phyloP scores from a whole-genome alignment of 2,888 invertebrate genomes.

The Leptura quadrifasciata region DNA sequence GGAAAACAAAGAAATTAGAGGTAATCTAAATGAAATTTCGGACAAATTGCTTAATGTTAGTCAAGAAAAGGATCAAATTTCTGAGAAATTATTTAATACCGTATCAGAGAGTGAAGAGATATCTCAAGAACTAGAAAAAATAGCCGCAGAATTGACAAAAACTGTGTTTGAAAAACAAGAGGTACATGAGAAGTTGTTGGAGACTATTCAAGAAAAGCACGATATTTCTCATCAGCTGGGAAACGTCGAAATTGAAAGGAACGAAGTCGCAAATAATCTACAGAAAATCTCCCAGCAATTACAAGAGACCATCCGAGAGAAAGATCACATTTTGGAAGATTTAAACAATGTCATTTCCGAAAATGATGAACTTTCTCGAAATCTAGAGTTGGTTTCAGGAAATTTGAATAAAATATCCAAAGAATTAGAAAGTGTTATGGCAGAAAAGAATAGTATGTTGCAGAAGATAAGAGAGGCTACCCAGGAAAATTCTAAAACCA shows the following conservation, averaged over 20 bases:
- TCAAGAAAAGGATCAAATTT: not conserved
- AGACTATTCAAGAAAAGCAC: not conserved
- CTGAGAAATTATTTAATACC: not conserved
- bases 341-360: not conserved
- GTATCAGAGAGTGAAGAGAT: not conserved
- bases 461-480: not conserved
- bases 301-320: not conserved
- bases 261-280: not conserved
- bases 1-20: not conserved
- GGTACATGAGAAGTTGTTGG: not conserved
- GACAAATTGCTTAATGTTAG: not conserved
- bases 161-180: not conserved
- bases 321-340: not conserved
- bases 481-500: conserved; percentile 2
- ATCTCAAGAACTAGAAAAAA: not conserved
- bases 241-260: not conserved
- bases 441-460: not conserved
- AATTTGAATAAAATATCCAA: not conserved
- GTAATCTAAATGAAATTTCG: not conserved
- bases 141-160: not conserved
- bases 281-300: not conserved
- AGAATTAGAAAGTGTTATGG: not conserved
- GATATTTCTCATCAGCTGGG: not conserved
- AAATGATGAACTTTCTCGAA: not conserved
- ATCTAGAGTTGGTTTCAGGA: no score